These are phyloP conservation scores for Drosophila punjabiensis DNA, from an alignment of 1,140 invertebrate species.

Conservation along the genomic window DNA sequence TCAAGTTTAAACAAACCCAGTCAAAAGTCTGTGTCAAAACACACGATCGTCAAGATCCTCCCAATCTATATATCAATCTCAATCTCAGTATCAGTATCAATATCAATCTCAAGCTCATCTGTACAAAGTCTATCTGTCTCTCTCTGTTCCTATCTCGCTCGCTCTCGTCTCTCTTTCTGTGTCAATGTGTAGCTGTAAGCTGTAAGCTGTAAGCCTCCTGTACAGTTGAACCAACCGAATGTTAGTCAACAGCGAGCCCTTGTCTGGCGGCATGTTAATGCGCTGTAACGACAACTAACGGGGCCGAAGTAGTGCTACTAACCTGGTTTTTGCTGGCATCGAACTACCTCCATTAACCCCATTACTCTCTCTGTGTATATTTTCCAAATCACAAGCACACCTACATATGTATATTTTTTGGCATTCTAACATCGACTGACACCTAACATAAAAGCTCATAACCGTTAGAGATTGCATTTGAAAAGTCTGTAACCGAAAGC, in stretches of 20 bases:
- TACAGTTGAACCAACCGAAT: conserved; percentile 56
- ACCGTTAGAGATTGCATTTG: conserved; percentile 46
- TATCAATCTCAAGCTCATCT: conserved; percentile 40
- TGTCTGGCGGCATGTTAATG: conserved; percentile 52
- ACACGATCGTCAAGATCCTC: conserved; percentile 33
- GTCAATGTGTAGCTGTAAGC: conserved; percentile 27
- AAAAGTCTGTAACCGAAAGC: conserved; percentile 30
- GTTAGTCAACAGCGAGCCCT: conserved; percentile 58
- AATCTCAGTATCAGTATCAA: background rate
- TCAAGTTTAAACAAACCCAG: conserved; percentile 41
- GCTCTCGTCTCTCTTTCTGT: conserved; percentile 51
- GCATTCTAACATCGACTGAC: conserved; percentile 67
- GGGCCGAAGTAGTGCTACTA: conserved; percentile 55
- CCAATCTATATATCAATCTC: conserved; percentile 7
- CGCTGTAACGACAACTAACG: conserved; percentile 61
- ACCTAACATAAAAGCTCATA: conserved; percentile 64
- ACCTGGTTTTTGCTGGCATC: conserved; percentile 58
- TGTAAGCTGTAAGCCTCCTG: conserved; percentile 15
- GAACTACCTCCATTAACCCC: conserved; percentile 64
- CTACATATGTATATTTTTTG: conserved; percentile 35
- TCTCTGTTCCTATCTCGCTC: conserved; percentile 43
- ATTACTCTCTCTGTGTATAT: conserved; percentile 73
- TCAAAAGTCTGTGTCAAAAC: conserved; percentile 57
- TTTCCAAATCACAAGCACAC: conserved; percentile 61
- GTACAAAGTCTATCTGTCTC: conserved; percentile 50